Evolutionary conservation across 2,797 vertebrate species (phyloP).

Genomic region (Morelia viridis): DNA sequence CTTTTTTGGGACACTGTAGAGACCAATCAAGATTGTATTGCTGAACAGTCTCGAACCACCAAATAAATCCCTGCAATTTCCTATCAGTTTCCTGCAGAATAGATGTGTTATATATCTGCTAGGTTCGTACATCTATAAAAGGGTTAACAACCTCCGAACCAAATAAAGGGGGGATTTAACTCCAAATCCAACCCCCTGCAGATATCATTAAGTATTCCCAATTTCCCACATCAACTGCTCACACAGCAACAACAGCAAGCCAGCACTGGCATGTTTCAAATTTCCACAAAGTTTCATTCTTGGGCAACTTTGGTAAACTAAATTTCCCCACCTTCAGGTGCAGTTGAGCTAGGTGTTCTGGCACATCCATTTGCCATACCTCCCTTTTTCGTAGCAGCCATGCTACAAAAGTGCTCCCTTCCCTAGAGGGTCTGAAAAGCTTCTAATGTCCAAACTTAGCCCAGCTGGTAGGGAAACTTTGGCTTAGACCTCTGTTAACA

Average conservation of each 20-base stretch:
- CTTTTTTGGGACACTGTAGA: neutral
- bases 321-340: neutral
- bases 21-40: neutral
- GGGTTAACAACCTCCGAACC: neutral
- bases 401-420: neutral
- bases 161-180: neutral
- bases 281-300: neutral
- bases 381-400: neutral
- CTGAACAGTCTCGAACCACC: neutral
- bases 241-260: neutral
- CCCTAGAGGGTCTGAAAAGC: neutral
- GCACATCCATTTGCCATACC: neutral
- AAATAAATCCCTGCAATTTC: neutral
- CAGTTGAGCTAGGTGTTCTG: neutral
- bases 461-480: neutral
- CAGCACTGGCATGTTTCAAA: neutral
- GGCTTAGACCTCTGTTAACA: neutral
- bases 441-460: neutral
- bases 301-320: neutral
- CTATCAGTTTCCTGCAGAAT: neutral
- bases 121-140: neutral
- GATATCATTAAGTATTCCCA: neutral
- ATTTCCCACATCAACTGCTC: neutral
- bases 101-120: neutral
- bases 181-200: neutral